Percentiles rank a stretch among this genome's conserved stretches.
phyloP scores from a whole-genome alignment of 2,888 invertebrate species.

The Nemapogon koenigi region DNA sequence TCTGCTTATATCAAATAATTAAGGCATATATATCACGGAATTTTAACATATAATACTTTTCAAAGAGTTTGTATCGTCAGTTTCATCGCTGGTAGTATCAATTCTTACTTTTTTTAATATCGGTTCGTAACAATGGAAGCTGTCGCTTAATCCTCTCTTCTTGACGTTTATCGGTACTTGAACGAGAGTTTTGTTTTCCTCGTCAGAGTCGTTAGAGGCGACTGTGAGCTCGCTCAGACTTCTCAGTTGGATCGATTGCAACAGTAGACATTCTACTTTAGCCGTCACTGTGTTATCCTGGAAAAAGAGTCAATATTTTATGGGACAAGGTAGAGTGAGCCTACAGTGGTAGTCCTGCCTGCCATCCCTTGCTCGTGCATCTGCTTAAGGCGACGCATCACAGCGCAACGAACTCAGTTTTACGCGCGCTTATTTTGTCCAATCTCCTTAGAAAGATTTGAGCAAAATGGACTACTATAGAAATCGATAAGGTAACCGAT shows the following conservation, averaged over 20 bases:
- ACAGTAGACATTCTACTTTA: conserved; percentile 40
- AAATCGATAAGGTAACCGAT: too few relatives aligned
- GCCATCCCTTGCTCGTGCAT: too few relatives aligned
- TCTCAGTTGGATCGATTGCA: conserved; percentile 23
- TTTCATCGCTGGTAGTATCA: neutral
- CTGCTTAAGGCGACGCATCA: too few relatives aligned
- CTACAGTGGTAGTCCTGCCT: too few relatives aligned
- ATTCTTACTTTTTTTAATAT: conserved; percentile 35
- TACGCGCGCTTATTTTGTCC: too few relatives aligned
- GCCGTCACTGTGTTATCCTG: conserved; percentile 41
- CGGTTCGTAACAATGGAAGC: conserved; percentile 38
- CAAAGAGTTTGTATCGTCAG: conserved; percentile 35
- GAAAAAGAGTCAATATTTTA: conserved; percentile 15
- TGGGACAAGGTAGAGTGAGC: too few relatives aligned
- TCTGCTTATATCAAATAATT: conserved; percentile 1
- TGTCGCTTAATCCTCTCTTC: conserved; percentile 37
- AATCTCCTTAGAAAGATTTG: too few relatives aligned
- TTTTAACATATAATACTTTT: conserved; percentile 27
- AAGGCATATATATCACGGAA: conserved; percentile 23
- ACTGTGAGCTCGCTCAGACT: conserved; percentile 25
- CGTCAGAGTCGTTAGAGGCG: conserved; percentile 25
- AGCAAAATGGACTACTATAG: too few relatives aligned
- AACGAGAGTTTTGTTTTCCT: conserved; percentile 32
- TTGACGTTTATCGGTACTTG: conserved; percentile 26
- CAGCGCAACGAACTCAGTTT: too few relatives aligned